Base-by-base conservation (phyloP, 2,888 invertebrate genomes). In the Adelphocoris suturalis region DNA sequence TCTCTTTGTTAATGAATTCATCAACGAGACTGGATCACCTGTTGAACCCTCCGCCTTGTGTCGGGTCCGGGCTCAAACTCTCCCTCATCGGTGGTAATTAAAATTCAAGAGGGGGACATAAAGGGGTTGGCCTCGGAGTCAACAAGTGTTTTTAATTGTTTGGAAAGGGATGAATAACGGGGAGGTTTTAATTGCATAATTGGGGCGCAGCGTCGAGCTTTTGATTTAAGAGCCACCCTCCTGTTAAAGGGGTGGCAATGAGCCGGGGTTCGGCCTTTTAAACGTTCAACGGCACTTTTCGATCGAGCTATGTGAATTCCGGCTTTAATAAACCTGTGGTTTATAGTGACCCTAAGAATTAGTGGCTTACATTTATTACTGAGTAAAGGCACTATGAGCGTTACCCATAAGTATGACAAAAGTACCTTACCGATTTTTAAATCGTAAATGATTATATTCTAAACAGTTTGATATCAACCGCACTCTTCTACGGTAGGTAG, bases 101-200 rank as follows among this genome's bases (percentile, higher is more conserved):
- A 81, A 81, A 81, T 81, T 81, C 81, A 81, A 81, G 47, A 81
- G 81, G 81, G 81, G 81, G 19, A 16, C 57, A 37, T 37, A 57
- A 57, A 57, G 57, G 57, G 57, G 57, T 57, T 57, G 57, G n/a
- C 57, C 57, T 16, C 57, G 19, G 16, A 57, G 57, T 57, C 57
- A 57, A 57, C 57, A 57, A 57, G 57, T 57, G 57, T 57, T 57
- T 57, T 57, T 57, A 57, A 57, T 57, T 57, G 57, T 57, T 57
- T 57, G 57, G 57, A 57, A 57, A 57, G 57, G n/a, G 52, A 52
- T 52, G 57, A 57, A 57, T n/a, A n/a, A 57, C 16, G n/a, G 57
- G 57, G 57, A 12, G 57, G 57, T 16, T 37, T 57, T 57, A 57
- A 57, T 57, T 57, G 57, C 57, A 57, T 57, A 57, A 57, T 57